Base-by-base conservation (phyloP, 2,888 invertebrate species). In the Bugula neritina region DNA sequence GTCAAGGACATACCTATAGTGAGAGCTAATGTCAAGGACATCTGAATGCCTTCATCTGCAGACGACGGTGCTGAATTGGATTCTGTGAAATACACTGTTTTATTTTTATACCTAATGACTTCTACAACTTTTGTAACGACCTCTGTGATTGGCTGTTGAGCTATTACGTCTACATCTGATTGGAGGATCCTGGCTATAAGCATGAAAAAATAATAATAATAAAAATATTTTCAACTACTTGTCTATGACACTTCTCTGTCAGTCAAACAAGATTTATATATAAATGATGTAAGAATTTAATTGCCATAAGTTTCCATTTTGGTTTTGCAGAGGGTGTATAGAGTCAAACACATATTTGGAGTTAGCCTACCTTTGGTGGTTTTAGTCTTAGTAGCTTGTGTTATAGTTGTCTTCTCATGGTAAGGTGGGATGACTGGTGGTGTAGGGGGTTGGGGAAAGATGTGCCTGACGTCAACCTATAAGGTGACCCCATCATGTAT, bases 91-190 rank as follows among this genome's bases (percentile, higher is more conserved):
- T 43, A 43, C 10, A 31, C 63, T 31, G 63, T 63, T 13, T 25
- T 63, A n/a, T 63, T 63, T 13, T 27, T 2, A 31, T 63, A 63
- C 31, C 27, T 63, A 13, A 63, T n/a, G 34, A 63, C 63, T 31
- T 63, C 63, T 5, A 63, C 63, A 10, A 63, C n/a, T n/a, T 63
- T 63, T 13, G 63, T 63, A 63, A 63, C 63, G 5, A 63, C 31
- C 27, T 63, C 27, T 27, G 34, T 34, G 2, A 31, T 34, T 63
- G 63, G 29, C 34, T 27, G 29, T n/a, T 63, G 27, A 31, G 17
- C 63, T 3, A 63, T 63, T 13, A 63, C 31, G 27, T 29, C 29
- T 25, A 63, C 31, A 31, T 31, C 31, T 31, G 63, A 27, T n/a
- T 63, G 63, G 23, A 43, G 43, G 5, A 5, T 43, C 17, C 17